phyloP scores from a whole-genome alignment of 2,113 vertebrate genomes.

The Pomatostomus ruficeps region DNA sequence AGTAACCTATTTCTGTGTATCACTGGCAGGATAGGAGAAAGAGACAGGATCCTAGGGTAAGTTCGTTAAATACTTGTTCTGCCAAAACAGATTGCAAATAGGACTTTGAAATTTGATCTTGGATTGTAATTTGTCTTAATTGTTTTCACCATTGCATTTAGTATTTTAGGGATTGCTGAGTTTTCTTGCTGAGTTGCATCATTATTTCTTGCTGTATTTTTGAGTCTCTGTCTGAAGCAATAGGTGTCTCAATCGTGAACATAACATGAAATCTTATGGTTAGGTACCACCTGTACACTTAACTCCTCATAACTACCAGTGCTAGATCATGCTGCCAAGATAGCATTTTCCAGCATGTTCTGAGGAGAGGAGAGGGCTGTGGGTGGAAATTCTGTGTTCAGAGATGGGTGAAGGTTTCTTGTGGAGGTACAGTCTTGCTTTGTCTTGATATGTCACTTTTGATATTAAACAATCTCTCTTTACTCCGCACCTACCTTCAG shows the following conservation, averaged over 20 bases:
- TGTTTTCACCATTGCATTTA: not conserved
- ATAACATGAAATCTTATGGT: not conserved
- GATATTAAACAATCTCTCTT: not conserved
- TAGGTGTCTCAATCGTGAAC: not conserved
- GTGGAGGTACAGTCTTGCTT: not conserved
- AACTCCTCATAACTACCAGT: not conserved
- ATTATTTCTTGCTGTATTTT: not conserved
- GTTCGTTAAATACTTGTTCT: not conserved
- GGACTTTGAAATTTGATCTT: not conserved
- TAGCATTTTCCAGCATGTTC: not conserved
- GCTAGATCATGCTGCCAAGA: not conserved
- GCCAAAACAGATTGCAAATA: not conserved
- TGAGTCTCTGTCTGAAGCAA: not conserved
- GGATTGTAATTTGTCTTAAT: not conserved
- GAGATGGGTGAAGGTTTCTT: not conserved
- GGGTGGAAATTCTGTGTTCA: not conserved
- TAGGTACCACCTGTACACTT: not conserved
- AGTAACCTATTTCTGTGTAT: not conserved
- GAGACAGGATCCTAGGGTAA: not conserved
- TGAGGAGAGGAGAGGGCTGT: not conserved
- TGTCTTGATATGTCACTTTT: not conserved
- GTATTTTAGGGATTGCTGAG: not conserved
- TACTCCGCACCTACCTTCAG: not conserved
- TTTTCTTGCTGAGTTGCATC: not conserved
- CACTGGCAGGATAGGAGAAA: not conserved